A percentile compares a stretch with the other conserved stretches of the same genome.
phyloP scores from a whole-genome alignment of 2,113 vertebrate genomes.

The Scomber scombrus region DNA sequence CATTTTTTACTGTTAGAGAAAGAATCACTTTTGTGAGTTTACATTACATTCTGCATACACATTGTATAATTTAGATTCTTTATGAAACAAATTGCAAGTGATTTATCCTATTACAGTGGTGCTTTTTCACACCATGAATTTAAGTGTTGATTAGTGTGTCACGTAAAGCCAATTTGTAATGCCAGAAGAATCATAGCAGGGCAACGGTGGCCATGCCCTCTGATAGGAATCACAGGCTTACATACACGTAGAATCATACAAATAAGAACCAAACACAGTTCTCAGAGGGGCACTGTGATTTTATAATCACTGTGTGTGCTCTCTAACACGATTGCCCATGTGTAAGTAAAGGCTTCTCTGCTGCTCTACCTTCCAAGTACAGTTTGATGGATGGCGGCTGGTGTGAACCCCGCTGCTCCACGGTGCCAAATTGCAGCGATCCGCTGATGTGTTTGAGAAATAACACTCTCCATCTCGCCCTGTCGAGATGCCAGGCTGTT shows the following conservation, averaged over 20 bases:
- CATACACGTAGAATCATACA: not conserved
- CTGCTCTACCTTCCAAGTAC: constrained; percentile 58
- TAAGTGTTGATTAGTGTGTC: not conserved
- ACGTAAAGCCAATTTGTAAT: constrained; percentile 22
- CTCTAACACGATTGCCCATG: constrained; percentile 43
- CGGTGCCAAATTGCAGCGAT: constrained; percentile 77
- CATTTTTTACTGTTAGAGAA: too few species aligned
- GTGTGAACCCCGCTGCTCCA: constrained; percentile 59
- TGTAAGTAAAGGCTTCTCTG: constrained; percentile 40
- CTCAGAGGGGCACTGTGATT: constrained; percentile 27
- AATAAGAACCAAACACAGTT: constrained; percentile 33
- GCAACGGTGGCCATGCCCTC: not conserved
- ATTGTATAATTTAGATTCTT: not conserved
- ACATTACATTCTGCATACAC: not conserved
- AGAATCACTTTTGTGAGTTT: not conserved
- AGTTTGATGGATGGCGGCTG: constrained; percentile 76
- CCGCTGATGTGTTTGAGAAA: constrained; percentile 79
- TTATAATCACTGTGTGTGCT: constrained; percentile 46
- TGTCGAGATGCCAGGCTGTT: constrained; percentile 75
- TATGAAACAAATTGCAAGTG: not conserved
- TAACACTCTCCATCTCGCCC: constrained; percentile 79
- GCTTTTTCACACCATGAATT: not conserved
- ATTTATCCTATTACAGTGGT: not conserved
- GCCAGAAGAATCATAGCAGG: constrained; percentile 20
- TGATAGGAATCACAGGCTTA: constrained; percentile 23